Evolutionary conservation across 1,140 invertebrate species (phyloP), one percentile per base, ranked within the genome.

Genomic region (Delia radicum): DNA sequence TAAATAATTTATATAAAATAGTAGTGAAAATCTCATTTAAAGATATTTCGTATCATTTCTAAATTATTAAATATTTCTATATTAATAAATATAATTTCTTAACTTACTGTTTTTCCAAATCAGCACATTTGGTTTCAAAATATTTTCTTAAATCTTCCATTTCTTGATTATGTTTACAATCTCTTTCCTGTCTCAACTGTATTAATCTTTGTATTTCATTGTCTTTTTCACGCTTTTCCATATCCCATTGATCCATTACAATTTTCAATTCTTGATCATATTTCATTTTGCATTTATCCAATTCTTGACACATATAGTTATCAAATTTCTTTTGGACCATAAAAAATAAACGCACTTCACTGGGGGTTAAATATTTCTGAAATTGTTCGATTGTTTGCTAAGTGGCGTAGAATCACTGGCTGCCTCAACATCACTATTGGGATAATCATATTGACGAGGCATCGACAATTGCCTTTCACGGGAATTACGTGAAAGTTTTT

Each of bases 111-210:
- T 93, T 92, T 82, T 93, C 92, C 85, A 94, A 89, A 78, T 94
- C 91, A 0, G 90, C 88, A 81, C 92, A 94, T 82, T 93, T 93
- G 81, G 92, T 88, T 77, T 94, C 93, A 80, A 94, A 94, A 79
- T 94, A 94, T 1, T 89, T 92, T 62, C 93, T 88, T 24, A 94
- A 79, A 77, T 94, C 92, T 81, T 94, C 92, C 90, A 94, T 91
- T 81, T 94, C 92, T 74, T 91, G 91, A 15, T 90, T 86, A 82
- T 94, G 92, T 77, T 90, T 91, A 10, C 80, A 80, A 74, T 91
- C 89, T 10, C 93, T 80, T 73, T 91, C 90, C 7, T 86, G 80
- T 77, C 87, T 88, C 12, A 91, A 75, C 37, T 88, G 87, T 5
- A 88, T 86, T 29, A 88, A 82, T 33, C 79, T 85, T 77, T 84